phyloP scores from a whole-genome alignment of 2,797 vertebrate genomes.

The Pipistrellus pygmaeus region DNA sequence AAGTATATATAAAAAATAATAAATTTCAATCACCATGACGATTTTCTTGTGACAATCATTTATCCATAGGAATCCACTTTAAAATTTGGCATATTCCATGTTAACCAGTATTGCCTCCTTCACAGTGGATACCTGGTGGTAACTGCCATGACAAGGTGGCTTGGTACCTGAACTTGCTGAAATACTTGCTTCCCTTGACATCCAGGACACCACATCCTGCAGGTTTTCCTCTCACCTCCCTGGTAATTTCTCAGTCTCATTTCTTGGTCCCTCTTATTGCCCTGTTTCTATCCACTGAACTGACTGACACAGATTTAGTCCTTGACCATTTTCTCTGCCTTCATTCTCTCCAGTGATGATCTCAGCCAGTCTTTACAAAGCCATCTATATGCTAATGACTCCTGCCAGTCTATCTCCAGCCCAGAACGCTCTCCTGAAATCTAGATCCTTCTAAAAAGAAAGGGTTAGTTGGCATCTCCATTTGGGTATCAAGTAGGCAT shows the following conservation, averaged over 20 bases:
- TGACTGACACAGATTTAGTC: not conserved
- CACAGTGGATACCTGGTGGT: not conserved
- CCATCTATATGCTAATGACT: not conserved
- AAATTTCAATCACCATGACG: not conserved
- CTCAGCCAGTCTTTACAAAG: not conserved
- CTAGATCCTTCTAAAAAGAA: not conserved
- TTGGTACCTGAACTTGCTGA: not conserved
- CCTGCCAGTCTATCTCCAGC: not conserved
- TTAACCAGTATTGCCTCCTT: not conserved
- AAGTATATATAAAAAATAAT: not conserved
- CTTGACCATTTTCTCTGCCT: not conserved
- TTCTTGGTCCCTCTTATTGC: not conserved
- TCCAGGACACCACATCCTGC: not conserved
- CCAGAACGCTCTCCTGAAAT: slow-evolving; percentile 2
- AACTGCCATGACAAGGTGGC: not conserved
- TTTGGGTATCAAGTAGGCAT: not conserved
- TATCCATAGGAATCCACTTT: not conserved
- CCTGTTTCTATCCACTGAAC: not conserved
- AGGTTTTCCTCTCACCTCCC: not conserved
- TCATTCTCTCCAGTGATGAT: not conserved
- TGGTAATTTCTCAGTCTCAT: not conserved
- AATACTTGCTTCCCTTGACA: not conserved
- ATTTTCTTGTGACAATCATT: not conserved
- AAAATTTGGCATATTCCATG: not conserved
- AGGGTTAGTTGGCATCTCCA: not conserved